Base-by-base conservation (phyloP, 2,113 vertebrate species). In the Sorex araneus region DNA sequence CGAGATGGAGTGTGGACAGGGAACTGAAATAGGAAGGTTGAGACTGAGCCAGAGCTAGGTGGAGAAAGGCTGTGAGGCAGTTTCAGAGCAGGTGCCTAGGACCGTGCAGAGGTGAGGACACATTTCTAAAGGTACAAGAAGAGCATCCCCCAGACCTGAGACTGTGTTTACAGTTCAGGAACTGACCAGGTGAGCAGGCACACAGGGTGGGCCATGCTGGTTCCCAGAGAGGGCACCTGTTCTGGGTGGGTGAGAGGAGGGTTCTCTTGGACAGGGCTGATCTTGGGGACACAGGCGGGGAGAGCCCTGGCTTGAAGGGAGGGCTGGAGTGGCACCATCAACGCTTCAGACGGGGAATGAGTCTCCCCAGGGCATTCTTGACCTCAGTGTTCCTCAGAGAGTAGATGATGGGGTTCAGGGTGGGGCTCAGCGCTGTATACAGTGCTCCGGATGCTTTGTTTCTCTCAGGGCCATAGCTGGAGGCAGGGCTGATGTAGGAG, bases 401-500 rank as follows among this genome's bases (percentile, higher is more conserved):
- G 32, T 67, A 88, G 60, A 82, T 60, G 40, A 82, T 34, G 64
- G 84, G 60, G 28, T 80, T 73, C 66, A 66, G 15, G 25, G 76
- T 16, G 18, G 96, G 70, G 34, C 34, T 27, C 19, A 71, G 32
- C 19, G 34, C 23, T 7, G 70, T 36, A 32, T 71, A 71, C 7
- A 71, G 19, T 36, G 19, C 18, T 36, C 18, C 70, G 9, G 19
- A 85, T 5, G 94, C 19, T 18, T 94, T 96, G 90, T 95, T 95
- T 23, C 77, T 75, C 32, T 92, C 67, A 40, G 94, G 84, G 0
- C 83, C 89, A 69, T 93, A 95, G 76, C 88, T 93, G 75, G 92
- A 93, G 0, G 47, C 50, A 28, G 92, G 96, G 19, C 70, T 76
- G 57, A 96, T 86, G 34, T 96, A 95, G 6, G 94, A 93, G 36